phyloP scores from a whole-genome alignment of 2,888 invertebrate species.

The Ornithoptera priamus region DNA sequence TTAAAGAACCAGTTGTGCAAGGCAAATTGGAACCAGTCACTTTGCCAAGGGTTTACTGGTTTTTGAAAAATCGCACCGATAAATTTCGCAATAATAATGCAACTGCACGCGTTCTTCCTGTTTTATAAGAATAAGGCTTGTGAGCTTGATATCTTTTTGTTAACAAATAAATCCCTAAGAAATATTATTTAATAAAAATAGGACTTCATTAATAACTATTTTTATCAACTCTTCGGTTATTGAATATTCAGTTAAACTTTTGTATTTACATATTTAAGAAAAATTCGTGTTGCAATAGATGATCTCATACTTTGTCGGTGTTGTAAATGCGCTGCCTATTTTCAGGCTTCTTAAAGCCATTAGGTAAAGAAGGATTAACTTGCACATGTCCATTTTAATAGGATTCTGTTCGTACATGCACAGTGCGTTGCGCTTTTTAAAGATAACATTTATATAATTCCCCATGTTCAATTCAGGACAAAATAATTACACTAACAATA shows the following conservation, averaged over 20 bases:
- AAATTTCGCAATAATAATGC: constrained; percentile 10
- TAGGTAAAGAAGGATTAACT: constrained; percentile 30
- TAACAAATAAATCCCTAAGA: not conserved
- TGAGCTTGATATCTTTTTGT: not conserved
- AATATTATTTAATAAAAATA: not conserved
- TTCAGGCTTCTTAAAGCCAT: constrained; percentile 31
- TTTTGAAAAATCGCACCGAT: constrained; percentile 10
- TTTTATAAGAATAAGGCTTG: too few relatives aligned
- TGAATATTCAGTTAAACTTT: not conserved
- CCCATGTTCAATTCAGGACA: too few relatives aligned
- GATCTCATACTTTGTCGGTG: constrained; percentile 21
- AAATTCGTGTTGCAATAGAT: constrained; percentile 7
- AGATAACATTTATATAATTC: not conserved
- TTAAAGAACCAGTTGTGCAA: constrained; percentile 20
- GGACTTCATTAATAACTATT: not conserved
- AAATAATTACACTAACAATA: too few relatives aligned
- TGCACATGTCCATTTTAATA: constrained; percentile 24
- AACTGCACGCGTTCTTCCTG: not conserved
- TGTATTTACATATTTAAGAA: not conserved
- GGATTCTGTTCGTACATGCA: constrained; percentile 27
- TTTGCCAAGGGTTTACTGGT: constrained; percentile 4
- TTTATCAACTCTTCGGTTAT: not conserved
- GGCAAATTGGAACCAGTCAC: constrained; percentile 10
- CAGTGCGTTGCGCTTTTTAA: constrained; percentile 21
- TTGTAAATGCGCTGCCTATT: constrained; percentile 16